Base-by-base conservation (phyloP, 2,797 vertebrate genomes). In the Semotilus atromaculatus region DNA sequence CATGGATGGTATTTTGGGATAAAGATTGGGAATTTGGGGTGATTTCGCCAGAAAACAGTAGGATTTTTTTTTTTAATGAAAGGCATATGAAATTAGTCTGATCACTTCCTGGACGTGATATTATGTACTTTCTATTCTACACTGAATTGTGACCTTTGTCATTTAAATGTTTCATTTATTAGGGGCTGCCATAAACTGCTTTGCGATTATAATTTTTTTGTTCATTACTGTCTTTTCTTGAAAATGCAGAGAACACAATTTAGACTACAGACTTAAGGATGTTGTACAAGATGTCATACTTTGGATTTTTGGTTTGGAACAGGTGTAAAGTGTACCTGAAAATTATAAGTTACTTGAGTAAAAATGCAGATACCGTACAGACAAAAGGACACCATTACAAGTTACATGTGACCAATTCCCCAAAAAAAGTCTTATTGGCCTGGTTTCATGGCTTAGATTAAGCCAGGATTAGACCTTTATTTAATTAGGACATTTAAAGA, bases 151-250 rank as follows among this genome's bases (percentile, higher is more conserved):
- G 73, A 58, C 21, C 73, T 77, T 68, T 77, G 48, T 21, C 73
- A 11, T 70, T 53, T 21, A 53, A 19, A 36, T 18, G 45, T 34
- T 34, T 66, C 2, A 53, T 76, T 19, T 77, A 18, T 70, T 34
- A 58, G 36, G n/a, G 62, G 8, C 36, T 83, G 36, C 11, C 48
- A 83, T 68, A 77, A 77, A 34, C 66, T 31, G 45, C 38, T 83
- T 21, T 40, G 3, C 29, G 43, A 26, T 38, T 16, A 2, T 40
- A 31, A 31, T 23, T 19, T n/a, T 26, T 34, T 14, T 19, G 18
- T 23, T 62, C 18, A 18, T 73, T 16, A 29, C 29, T 16, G 31
- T 66, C 0, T 53, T 48, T 31, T 16, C 31, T 80, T 6, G 14
- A 29, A 81, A 70, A 23, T 81, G 36, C 26, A 55, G 16, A 19